Evolutionary conservation across 2,888 invertebrate genomes (phyloP).

Genomic region (Synanthedon andrenaeformis): DNA sequence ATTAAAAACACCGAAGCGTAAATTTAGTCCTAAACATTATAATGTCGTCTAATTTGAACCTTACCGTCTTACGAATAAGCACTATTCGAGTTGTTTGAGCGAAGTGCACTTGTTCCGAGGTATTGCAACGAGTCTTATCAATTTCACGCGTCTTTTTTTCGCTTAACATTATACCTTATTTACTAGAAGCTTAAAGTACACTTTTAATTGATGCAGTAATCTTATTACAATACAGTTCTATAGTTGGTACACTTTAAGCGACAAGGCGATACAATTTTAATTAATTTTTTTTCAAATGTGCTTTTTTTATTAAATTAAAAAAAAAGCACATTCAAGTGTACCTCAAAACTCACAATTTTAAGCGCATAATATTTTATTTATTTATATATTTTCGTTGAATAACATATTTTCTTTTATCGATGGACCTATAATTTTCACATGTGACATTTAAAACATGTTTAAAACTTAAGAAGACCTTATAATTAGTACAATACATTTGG

Average conservation of each 20-base stretch:
- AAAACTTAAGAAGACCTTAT: too few species aligned
- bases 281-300: neutral
- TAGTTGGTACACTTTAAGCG: neutral
- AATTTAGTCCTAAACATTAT: neutral
- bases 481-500: too few species aligned
- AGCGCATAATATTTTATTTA: too few species aligned
- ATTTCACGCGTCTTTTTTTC: slow-evolving; percentile 7
- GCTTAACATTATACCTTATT: neutral
- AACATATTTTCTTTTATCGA: too few species aligned
- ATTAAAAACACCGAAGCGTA: neutral
- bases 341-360: too few species aligned
- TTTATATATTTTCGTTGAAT: too few species aligned
- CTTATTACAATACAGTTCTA: neutral
- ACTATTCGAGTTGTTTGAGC: slow-evolving; percentile 27
- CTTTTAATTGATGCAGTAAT: neutral
- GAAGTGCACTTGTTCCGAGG: slow-evolving; percentile 28
- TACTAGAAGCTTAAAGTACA: neutral
- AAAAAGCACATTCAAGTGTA: too few species aligned
- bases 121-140: slow-evolving; percentile 13
- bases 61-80: slow-evolving; percentile 14
- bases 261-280: neutral
- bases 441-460: too few species aligned
- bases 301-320: too few species aligned
- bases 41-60: slow-evolving; percentile 9
- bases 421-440: too few species aligned